Base-by-base conservation (phyloP, 2,797 vertebrate species). In the Gastrophryne carolinensis region DNA sequence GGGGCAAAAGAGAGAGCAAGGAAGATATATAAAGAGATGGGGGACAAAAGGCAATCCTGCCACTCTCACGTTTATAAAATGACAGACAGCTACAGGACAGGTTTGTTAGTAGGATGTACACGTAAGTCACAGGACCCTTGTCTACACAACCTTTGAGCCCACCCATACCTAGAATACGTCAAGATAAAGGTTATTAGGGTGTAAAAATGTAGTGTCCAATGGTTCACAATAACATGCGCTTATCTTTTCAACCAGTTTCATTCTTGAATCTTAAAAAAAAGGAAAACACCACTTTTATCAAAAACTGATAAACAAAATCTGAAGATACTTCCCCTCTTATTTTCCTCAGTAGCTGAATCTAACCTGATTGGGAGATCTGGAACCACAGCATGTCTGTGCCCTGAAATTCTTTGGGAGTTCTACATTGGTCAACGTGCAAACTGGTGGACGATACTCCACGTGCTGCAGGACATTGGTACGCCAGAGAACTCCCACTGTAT, bases 91-190 rank as follows among this genome's bases (percentile, higher is more conserved):
- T 91, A 91, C 83, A 41, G 64, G 62, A 85, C 87, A 92, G 82
- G 87, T 89, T 87, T 89, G 91, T 47, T 93, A 92, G 93, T 92
- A 91, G 90, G 90, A 91, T 90, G 90, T 85, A 78, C 80, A 82
- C 82, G 79, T 50, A 73, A 84, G 81, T 86, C 87, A 54, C 60
- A 84, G 83, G 85, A 75, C 81, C 81, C 83, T 83, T 75, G 85
- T 76, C 83, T 87, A 84, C 83, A 84, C 79, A 85, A 79, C 80
- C 44, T 61, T 49, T 61, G 82, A 41, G 80, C 76, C 82, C 80
- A 53, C 80, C 83, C 82, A 79, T 60, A 35, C 81, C 86, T 83
- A 84, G 86, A 82, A 82, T 81, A 13, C 29, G 27, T 15, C 81
- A 12, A 56, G 32, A 78, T 66, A 50, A 77, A 54, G 49, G 50